These are phyloP conservation scores for Eidolon dupreanum DNA, from an alignment of 2,797 vertebrate genomes.

Conservation along the genomic window DNA sequence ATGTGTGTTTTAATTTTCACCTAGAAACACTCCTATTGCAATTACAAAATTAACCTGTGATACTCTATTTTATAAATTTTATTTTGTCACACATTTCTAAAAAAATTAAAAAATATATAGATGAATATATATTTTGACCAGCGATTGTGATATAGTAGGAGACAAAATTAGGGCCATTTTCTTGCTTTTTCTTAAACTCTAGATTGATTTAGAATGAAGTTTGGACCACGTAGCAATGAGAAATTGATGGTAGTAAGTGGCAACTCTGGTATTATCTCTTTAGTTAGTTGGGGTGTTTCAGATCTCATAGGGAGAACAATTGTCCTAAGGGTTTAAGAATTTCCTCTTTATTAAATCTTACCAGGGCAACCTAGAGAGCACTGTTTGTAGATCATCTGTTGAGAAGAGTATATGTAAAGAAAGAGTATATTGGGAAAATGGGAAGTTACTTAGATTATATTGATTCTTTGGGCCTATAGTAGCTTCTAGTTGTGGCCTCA, in stretches of 20 bases:
- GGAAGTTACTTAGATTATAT: neutral
- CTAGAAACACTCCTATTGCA: neutral
- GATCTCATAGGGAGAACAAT: neutral
- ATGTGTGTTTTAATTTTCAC: conserved; percentile 25
- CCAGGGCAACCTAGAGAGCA: neutral
- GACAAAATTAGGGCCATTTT: neutral
- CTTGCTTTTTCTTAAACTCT: conserved; percentile 3
- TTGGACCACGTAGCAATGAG: neutral
- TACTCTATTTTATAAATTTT: neutral
- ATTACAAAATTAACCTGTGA: neutral
- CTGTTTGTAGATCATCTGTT: neutral
- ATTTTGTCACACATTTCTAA: neutral
- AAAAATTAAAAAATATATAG: neutral
- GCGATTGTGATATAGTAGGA: neutral
- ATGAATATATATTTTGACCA: neutral
- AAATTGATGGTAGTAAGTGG: neutral
- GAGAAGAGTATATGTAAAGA: neutral
- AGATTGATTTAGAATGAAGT: neutral
- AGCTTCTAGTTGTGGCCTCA: neutral
- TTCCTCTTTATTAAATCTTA: neutral
- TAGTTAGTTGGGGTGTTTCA: neutral
- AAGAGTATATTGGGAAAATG: neutral
- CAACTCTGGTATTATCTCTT: neutral
- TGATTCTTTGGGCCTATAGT: neutral
- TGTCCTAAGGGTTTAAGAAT: neutral